These are phyloP conservation scores for Copsychus sechellarum DNA, from an alignment of 2,113 vertebrate genomes.

Conservation along the genomic window DNA sequence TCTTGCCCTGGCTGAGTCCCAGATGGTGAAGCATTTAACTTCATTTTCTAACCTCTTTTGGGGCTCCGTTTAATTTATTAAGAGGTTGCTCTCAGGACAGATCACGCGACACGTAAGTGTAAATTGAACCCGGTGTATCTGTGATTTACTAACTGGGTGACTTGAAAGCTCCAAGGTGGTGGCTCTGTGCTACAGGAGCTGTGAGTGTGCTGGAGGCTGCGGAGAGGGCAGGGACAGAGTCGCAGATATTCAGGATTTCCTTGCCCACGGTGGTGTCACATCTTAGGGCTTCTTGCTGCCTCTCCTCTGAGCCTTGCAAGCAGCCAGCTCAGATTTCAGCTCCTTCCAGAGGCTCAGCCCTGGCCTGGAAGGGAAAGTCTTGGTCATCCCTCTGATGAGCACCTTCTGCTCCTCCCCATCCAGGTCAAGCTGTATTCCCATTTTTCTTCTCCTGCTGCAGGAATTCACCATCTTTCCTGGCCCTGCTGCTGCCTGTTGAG, in stretches of 20 bases:
- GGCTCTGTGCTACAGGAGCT: background rate
- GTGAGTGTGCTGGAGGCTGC: fast-evolving
- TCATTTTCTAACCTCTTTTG: constrained; percentile 59
- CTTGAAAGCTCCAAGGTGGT: background rate
- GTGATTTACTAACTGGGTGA: constrained; percentile 44
- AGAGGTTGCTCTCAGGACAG: constrained; percentile 54
- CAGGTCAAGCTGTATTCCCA: background rate
- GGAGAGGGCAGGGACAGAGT: background rate
- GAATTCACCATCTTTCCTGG: fast-evolving
- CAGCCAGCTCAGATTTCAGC: background rate
- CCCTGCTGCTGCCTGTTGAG: background rate
- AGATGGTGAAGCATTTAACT: constrained; percentile 60
- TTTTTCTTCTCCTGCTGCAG: background rate
- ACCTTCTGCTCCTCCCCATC: background rate
- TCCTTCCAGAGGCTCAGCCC: background rate
- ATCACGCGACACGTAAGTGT: background rate
- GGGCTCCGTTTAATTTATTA: constrained; percentile 43
- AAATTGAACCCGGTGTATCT: constrained; percentile 19
- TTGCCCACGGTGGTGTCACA: background rate
- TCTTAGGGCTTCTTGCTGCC: background rate
- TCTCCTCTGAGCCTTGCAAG: background rate
- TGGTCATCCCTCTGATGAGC: background rate
- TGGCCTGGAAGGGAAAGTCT: background rate
- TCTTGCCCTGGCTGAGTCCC: constrained; percentile 24
- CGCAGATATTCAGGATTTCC: background rate